phyloP scores from a whole-genome alignment of 2,797 vertebrate species.

The Leucoraja ocellata region DNA sequence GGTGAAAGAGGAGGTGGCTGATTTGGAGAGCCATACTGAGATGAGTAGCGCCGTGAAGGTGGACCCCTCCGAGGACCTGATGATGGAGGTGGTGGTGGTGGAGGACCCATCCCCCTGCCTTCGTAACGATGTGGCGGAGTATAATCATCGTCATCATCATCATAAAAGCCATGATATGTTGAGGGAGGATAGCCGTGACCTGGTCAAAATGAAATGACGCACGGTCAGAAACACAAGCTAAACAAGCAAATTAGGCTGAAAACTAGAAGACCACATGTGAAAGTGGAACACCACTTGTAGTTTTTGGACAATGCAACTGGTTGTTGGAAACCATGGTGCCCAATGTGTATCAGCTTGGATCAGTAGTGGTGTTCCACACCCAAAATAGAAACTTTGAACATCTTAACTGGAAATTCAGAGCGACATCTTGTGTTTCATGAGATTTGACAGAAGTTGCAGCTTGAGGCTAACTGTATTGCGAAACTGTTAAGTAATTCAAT shows the following conservation, averaged over 20 bases:
- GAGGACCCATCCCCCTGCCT: conserved; percentile 33
- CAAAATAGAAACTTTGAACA: not conserved
- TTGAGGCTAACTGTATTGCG: not conserved
- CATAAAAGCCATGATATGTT: conserved; percentile 14
- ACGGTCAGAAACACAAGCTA: not conserved
- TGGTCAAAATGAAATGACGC: not conserved
- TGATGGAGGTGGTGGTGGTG: not conserved
- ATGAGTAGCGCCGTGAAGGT: conserved; percentile 7
- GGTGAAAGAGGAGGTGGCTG: not conserved
- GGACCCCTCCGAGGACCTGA: conserved; percentile 20
- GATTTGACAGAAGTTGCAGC: not conserved
- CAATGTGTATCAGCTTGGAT: not conserved
- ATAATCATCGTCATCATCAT: conserved; percentile 5
- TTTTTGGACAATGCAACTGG: not conserved
- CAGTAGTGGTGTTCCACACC: not conserved
- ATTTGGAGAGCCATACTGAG: not conserved
- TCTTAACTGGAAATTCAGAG: not conserved
- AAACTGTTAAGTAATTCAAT: too few relatives aligned
- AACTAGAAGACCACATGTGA: not conserved
- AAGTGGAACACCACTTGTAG: too few relatives aligned
- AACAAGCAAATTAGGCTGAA: not conserved
- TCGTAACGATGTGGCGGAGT: not conserved
- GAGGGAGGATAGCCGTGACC: conserved; percentile 20
- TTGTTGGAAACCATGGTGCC: not conserved
- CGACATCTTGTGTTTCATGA: not conserved